Percentiles rank a stretch among this genome's conserved stretches.
Conservation (phyloP, 2,888 invertebrate species). For the Aplocera efformata region DNA sequence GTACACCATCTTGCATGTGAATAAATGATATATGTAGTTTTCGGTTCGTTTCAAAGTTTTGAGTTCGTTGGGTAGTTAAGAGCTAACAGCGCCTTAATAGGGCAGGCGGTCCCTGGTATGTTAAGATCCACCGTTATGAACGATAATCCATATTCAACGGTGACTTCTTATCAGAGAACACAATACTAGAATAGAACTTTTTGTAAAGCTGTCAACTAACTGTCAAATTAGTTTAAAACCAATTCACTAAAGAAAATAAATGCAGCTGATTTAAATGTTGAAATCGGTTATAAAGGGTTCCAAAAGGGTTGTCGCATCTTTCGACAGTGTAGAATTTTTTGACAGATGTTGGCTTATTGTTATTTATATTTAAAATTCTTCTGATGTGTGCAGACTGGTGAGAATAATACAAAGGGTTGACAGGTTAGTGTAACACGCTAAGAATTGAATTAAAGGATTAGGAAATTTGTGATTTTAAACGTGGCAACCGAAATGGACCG, state of each 20-base stretch:
- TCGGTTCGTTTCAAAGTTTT: too few relatives aligned
- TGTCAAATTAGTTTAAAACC: conserved; percentile 70
- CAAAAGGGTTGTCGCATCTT: conserved; percentile 54
- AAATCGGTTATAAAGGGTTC: conserved; percentile 37
- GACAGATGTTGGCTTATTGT: conserved; percentile 61
- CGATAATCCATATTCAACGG: conserved; percentile 15
- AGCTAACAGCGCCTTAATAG: too few relatives aligned
- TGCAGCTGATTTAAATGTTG: conserved; percentile 64
- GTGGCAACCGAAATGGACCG: conserved; percentile 16
- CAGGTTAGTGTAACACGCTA: conserved; percentile 28
- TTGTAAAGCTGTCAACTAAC: conserved; percentile 59
- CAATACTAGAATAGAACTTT: conserved; percentile 43
- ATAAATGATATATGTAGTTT: too few relatives aligned
- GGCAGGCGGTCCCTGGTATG: too few relatives aligned
- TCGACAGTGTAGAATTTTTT: conserved; percentile 58
- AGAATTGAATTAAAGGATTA: conserved; percentile 17
- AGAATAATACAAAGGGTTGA: conserved; percentile 37
- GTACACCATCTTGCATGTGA: too few relatives aligned
- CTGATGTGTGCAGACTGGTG: conserved; percentile 39
- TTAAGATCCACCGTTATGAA: background rate
- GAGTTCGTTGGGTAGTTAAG: too few relatives aligned
- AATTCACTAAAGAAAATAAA: conserved; percentile 52
- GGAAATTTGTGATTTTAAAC: conserved; percentile 5
- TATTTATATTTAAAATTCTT: conserved; percentile 44
- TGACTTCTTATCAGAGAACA: conserved; percentile 46